phyloP scores from a whole-genome alignment of 2,113 vertebrate species.

The Clupea harengus region DNA sequence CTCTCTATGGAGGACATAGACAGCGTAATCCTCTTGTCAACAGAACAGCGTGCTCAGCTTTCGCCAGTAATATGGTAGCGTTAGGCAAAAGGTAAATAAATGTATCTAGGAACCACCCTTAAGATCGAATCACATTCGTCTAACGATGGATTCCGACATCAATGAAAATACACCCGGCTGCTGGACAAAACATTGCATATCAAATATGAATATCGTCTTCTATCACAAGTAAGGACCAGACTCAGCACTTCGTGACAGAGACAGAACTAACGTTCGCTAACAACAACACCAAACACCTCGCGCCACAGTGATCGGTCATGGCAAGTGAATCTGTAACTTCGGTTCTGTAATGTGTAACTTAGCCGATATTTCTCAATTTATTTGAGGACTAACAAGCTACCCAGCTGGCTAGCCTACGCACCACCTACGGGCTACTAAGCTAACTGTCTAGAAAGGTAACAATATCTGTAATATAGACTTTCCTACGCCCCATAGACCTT shows the following conservation, averaged over 20 bases:
- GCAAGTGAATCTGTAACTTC: background rate
- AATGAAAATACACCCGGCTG: background rate
- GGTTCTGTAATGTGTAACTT: background rate
- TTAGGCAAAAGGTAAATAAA: background rate
- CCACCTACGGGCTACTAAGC: background rate
- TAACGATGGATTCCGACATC: background rate
- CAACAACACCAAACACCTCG: background rate
- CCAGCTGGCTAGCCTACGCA: background rate
- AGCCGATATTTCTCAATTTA: background rate
- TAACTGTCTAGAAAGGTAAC: background rate
- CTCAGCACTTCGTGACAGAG: background rate
- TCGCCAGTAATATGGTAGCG: background rate
- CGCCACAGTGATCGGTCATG: background rate
- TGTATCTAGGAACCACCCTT: background rate
- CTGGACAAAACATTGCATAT: background rate
- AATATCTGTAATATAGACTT: background rate
- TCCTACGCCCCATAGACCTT: background rate
- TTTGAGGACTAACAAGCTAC: background rate
- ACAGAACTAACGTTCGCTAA: background rate
- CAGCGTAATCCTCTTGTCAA: background rate
- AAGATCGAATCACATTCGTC: background rate
- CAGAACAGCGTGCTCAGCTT: slow-evolving; percentile 9
- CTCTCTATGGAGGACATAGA: background rate
- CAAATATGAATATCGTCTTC: background rate
- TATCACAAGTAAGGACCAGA: background rate